Base-by-base conservation (phyloP, 2,797 vertebrate genomes). In the Meriones psammophilus region DNA sequence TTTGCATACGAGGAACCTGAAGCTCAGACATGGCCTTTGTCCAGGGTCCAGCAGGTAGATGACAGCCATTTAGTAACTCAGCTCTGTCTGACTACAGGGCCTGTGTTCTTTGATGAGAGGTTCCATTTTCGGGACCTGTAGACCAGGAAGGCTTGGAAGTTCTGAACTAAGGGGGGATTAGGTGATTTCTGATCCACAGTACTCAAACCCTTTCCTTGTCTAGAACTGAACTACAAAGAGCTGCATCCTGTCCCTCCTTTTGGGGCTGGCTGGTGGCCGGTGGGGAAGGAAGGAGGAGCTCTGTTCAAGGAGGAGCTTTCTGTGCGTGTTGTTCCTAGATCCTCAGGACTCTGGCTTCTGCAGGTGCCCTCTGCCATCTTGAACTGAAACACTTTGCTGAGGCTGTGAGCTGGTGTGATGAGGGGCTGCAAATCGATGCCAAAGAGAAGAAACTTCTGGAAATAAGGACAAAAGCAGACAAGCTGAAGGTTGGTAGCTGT, bases 321-420 rank as follows among this genome's bases (percentile, higher is more conserved):
- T 5, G 8, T 83, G 50, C 9, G 5, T 71, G 22, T 18, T 74
- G 36, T 86, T 71, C 73, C 12, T 2, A 3, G 74, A n/a, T 60
- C 68, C 54, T 97, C 83, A 94, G 62, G 68, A n/a, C 79, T 80
- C n/a, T 97, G 97, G 36, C 66, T 95, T 96, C 88, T 96, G 33
- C 98, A 99, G 99, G 99, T 94, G 99, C 98, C 76, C 98, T 99
- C 97, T 99, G 99, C 97, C 99, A 99, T 95, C 95, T 99, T 92
- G 99, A 99, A 98, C 98, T 99, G 83, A 99, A 97, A 86, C 98
- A 98, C 96, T 99, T 99, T 96, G 94, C 98, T 0, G 99, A 99
- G 93, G 99, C 99, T 0, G n/a, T 99, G 95, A 98, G 97, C 22
- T 99, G 99, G 99, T 99, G 99, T 80, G 99, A 99, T 1, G 99